Evolutionary conservation across 1,140 invertebrate genomes (phyloP), one percentile per base, ranked within the genome.

Genomic region (Penaeus vannamei): DNA sequence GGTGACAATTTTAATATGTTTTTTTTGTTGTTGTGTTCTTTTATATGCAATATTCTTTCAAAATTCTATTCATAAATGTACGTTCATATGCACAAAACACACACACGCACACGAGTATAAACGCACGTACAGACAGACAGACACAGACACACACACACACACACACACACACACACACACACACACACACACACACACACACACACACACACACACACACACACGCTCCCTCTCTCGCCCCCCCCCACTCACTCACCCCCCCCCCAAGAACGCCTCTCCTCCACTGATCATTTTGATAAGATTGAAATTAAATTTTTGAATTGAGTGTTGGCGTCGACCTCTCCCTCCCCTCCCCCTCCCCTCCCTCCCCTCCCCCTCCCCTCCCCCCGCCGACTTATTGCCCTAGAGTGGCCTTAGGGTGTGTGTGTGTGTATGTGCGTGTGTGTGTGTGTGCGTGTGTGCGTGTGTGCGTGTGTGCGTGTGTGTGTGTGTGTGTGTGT

Each of bases 271-370:
- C 19, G 0, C 20, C 64, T 66, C 64, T 20, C 29, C 29, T 77
- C 66, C 80, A 80, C 72, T 26, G 87, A 88, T 88, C 66, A 80
- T 69, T 88, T 88, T 84, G 87, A 88, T 88, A 88, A 88, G 87
- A 88, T 88, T 88, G 77, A 88, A 88, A 88, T 88, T 88, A 88
- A 81, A 88, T 88, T 81, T 77, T 64, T 87, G 87, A 77, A 88
- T 84, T n/a, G 85, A 61, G 86, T 88, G 87, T 88, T 60, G 80
- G 62, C 80, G 80, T 79, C 62, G 26, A 81, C 84, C 80, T 88
- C 32, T 46, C 81, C 36, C 4, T 42, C 3, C 1, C 36, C 36
- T 7, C 36, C 36, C 3, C 36, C 36, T 7, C 1, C 36, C 4
- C 36, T 7, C 36, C 36, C 4, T 42, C 3, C 1, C 36, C 36